A percentile compares a stretch with the other conserved stretches of the same genome.
These are phyloP conservation scores for Diorhabda sublineata DNA, from an alignment of 1,140 invertebrate genomes.

Conservation along the genomic window DNA sequence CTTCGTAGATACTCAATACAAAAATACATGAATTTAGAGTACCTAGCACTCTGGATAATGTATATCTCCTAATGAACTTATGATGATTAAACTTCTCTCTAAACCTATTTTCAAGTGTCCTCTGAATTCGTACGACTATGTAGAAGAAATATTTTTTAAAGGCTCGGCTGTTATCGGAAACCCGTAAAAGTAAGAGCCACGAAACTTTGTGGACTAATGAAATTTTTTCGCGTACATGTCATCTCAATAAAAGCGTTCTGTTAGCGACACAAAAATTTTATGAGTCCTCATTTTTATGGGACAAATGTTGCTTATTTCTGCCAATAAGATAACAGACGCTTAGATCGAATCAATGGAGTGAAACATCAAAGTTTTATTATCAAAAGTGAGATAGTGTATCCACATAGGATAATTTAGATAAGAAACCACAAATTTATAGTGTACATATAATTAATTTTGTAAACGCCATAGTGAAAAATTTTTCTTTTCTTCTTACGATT, in stretches of 20 bases:
- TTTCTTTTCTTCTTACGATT: too few relatives aligned
- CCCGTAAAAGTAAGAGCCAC: slow-evolving; percentile 15
- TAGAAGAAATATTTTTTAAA: slow-evolving; percentile 12
- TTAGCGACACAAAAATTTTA: slow-evolving; percentile 2
- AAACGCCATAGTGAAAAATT: too few relatives aligned
- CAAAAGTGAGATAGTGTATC: neutral
- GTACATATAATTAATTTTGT: too few relatives aligned
- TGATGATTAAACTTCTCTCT: too few relatives aligned
- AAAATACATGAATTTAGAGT: too few relatives aligned
- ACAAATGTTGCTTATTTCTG: slow-evolving; percentile 1
- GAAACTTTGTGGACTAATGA: slow-evolving; percentile 17
- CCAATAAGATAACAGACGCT: too few relatives aligned
- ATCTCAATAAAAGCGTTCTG: slow-evolving; percentile 9
- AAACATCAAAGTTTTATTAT: neutral
- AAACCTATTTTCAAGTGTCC: too few relatives aligned
- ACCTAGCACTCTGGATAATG: too few relatives aligned
- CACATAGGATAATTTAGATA: neutral
- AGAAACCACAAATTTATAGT: too few relatives aligned
- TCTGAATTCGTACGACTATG: neutral
- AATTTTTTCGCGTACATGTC: slow-evolving; percentile 8
- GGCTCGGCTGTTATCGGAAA: slow-evolving; percentile 10
- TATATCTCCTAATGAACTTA: too few relatives aligned
- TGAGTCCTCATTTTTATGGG: neutral
- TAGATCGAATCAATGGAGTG: neutral
- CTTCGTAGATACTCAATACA: too few relatives aligned